These are phyloP conservation scores for Muscidifurax raptorellus DNA, from an alignment of 1,140 invertebrate species.

Conservation along the genomic window DNA sequence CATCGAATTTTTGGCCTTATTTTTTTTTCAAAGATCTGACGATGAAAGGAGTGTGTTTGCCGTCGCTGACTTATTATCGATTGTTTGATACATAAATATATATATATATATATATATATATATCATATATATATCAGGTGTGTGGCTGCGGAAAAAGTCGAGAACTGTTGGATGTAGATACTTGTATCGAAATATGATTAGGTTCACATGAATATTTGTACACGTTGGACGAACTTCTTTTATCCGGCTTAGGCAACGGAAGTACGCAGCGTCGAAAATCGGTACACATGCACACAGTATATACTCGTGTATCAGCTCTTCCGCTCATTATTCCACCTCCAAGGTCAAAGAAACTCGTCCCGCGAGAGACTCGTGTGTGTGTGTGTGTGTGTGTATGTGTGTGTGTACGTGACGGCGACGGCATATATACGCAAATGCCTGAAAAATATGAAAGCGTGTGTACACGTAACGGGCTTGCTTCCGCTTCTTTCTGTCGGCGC, in stretches of 20 bases:
- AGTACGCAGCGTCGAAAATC: not conserved
- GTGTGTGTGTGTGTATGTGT: not conserved
- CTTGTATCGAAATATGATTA: too few species aligned
- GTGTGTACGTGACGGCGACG: not conserved
- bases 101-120: too few species aligned
- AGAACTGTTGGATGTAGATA: too few species aligned
- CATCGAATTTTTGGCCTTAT: not conserved
- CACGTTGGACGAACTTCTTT: not conserved
- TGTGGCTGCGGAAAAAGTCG: too few species aligned
- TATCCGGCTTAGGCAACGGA: not conserved
- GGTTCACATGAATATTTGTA: not conserved
- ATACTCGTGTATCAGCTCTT: not conserved
- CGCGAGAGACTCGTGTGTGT: not conserved
- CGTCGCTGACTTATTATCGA: not conserved
- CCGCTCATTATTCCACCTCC: conserved; percentile 27
- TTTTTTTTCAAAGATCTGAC: not conserved
- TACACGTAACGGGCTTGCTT: conserved; percentile 33
- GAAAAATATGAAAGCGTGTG: conserved; percentile 33
- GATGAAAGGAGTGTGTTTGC: conserved; percentile 3
- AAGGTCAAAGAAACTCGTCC: conserved; percentile 47
- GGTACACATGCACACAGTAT: not conserved
- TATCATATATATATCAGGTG: too few species aligned
- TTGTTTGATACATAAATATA: too few species aligned
- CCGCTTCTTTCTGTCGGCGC: conserved; percentile 41
- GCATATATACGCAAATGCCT: conserved; percentile 38